phyloP scores from a whole-genome alignment of 2,888 invertebrate genomes.

The Brenthis hecate region DNA sequence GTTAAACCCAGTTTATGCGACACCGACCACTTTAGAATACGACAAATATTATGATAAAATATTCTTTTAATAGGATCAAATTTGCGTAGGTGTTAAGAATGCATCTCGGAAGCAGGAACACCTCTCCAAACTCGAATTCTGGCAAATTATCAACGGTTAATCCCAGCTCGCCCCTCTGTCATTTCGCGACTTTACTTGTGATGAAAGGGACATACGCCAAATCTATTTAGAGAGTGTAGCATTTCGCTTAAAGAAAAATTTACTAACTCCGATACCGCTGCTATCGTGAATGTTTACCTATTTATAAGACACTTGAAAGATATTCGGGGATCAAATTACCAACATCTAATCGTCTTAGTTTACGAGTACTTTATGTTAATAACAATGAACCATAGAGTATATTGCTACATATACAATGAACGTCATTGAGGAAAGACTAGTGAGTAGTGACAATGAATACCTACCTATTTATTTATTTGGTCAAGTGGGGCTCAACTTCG shows the following conservation, averaged over 20 bases:
- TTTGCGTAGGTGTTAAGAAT: conserved; percentile 54
- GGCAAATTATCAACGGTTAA: conserved; percentile 62
- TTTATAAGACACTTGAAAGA: neutral
- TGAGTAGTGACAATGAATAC: conserved; percentile 62
- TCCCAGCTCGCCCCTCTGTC: conserved; percentile 48
- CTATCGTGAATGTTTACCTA: conserved; percentile 4
- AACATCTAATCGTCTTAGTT: conserved; percentile 18
- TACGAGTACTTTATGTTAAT: conserved; percentile 40
- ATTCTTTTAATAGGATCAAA: conserved; percentile 24
- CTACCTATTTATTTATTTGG: conserved; percentile 76
- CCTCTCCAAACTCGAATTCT: conserved; percentile 51
- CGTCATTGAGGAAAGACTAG: conserved; percentile 63
- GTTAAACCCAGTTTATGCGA: neutral
- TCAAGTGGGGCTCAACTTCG: conserved; percentile 63
- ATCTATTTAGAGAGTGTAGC: conserved; percentile 43
- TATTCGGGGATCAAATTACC: conserved; percentile 11
- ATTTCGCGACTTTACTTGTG: conserved; percentile 47
- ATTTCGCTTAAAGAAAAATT: conserved; percentile 39
- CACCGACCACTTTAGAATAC: conserved; percentile 7
- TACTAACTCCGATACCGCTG: conserved; percentile 21
- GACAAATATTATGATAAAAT: conserved; percentile 14
- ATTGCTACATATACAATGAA: too few species aligned
- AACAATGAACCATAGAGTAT: conserved; percentile 46
- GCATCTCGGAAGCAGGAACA: conserved; percentile 72
- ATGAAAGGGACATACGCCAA: conserved; percentile 54